phyloP scores from a whole-genome alignment of 2,888 invertebrate genomes.

The Sinelater perroti region DNA sequence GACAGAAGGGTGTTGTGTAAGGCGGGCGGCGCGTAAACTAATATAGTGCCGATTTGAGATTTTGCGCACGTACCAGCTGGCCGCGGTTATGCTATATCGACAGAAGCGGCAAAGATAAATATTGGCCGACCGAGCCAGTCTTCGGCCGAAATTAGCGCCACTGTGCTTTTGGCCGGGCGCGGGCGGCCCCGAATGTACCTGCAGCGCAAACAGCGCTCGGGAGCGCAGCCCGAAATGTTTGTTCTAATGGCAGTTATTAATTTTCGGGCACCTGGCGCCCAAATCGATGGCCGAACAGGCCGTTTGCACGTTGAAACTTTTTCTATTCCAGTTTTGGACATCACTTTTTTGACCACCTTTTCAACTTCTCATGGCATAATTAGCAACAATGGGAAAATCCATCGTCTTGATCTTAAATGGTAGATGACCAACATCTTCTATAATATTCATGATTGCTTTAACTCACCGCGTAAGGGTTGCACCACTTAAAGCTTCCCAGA shows the following conservation, averaged over 20 bases:
- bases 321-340: no score
- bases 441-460: no score
- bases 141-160: constrained; percentile 37
- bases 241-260: constrained; percentile 6
- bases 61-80: constrained; percentile 48
- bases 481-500: no score
- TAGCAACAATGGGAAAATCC: no score
- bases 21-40: constrained; percentile 53
- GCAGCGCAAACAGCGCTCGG: constrained; percentile 25
- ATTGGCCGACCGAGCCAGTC: constrained; percentile 48
- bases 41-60: constrained; percentile 52
- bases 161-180: constrained; percentile 19
- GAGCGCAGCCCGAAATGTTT: constrained; percentile 16
- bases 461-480: no score
- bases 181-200: constrained; percentile 24
- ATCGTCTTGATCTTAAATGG: no score
- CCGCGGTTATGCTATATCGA: constrained; percentile 48
- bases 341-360: no score
- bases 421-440: no score
- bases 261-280: neutral
- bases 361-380: no score
- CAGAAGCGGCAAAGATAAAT: constrained; percentile 52
- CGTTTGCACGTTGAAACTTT: no score
- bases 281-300: no score
- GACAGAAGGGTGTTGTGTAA: constrained; percentile 41